Base-by-base conservation (phyloP, 64 coral and sea anemone species). In the Exaiptasia diaphana region DNA sequence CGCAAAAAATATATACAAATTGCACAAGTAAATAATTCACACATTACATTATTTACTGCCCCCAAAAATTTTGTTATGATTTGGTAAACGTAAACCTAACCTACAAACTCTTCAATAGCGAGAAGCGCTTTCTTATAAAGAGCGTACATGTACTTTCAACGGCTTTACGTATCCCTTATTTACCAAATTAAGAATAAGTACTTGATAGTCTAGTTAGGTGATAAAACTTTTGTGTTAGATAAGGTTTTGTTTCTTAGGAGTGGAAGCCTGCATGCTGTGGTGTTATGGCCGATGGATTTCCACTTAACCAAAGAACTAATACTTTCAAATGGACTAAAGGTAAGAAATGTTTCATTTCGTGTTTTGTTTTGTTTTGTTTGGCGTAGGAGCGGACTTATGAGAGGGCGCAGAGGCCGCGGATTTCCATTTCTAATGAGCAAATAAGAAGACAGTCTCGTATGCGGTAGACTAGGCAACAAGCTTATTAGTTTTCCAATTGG, bases 281-380 rank as follows among this genome's bases (percentile, higher is more conserved):
- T 83, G 6, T 67, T 97, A 32, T 97, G 94, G 94, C n/a, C n/a
- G n/a, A 92, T 97, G 89, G 94, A 97, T 18, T 97, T 92, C 56
- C 37, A 88, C 10, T 67, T 97, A 18, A 79, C 79, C 23, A 75
- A 97, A 23, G 76, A 88, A n/a, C 11, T 97, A 23, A 50, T 32
- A 0, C 36, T 97, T 5, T 86, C 89, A 45, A 97, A 78, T 44
- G 94, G 94, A 20, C 81, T 97, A 60, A 26, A 85, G 88, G 94
- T 87, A 46, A 82, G 63, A 43, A 13, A 44, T 4, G 3, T 0
- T 45, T 42, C 23, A 5, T 37, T 4, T 6, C 0, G 34, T 7
- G 43, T 25, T 38, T 18, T 4, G 38, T 71, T 18, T 71, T 22
- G 17, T n/a, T n/a, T n/a, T n/a, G n/a, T n/a, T n/a, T n/a, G n/a